Percentiles rank a stretch among this genome's conserved stretches.
phyloP scores from a whole-genome alignment of 2,888 invertebrate species.

The Linnaemya tessellans region DNA sequence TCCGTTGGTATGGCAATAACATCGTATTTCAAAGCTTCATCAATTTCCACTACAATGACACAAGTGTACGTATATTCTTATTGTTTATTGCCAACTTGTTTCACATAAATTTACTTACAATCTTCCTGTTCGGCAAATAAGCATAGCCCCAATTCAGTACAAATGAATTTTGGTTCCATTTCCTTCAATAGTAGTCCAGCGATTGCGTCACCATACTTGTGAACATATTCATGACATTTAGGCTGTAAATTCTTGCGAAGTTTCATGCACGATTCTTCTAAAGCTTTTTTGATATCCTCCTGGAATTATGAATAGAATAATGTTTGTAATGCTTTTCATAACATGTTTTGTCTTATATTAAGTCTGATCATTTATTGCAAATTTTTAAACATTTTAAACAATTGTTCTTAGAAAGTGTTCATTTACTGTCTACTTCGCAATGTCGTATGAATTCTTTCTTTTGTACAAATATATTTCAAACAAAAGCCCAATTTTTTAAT shows the following conservation, averaged over 20 bases:
- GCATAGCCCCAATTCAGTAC: constrained; percentile 88
- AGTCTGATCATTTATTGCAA: no score
- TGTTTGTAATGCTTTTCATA: no score
- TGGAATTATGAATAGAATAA: constrained; percentile 55
- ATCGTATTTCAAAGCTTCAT: constrained; percentile 81
- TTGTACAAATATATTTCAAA: no score
- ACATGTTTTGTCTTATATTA: no score
- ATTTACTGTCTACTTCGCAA: no score
- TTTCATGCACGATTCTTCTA: constrained; percentile 80
- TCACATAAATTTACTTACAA: constrained; percentile 76
- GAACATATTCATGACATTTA: constrained; percentile 89
- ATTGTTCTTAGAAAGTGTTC: no score
- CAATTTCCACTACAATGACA: constrained; percentile 78
- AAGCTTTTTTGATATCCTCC: constrained; percentile 79
- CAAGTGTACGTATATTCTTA: neutral
- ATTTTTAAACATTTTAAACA: no score
- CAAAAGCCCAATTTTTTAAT: no score
- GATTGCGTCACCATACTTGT: constrained; percentile 89
- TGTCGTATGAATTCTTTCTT: no score
- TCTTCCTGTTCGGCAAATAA: constrained; percentile 77
- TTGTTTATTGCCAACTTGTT: neutral
- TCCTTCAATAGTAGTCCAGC: constrained; percentile 88
- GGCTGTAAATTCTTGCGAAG: constrained; percentile 79
- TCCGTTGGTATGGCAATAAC: constrained; percentile 79
- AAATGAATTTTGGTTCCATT: constrained; percentile 88